Conservation (phyloP, 2,113 vertebrate species). For the Eira barbara region DNA sequence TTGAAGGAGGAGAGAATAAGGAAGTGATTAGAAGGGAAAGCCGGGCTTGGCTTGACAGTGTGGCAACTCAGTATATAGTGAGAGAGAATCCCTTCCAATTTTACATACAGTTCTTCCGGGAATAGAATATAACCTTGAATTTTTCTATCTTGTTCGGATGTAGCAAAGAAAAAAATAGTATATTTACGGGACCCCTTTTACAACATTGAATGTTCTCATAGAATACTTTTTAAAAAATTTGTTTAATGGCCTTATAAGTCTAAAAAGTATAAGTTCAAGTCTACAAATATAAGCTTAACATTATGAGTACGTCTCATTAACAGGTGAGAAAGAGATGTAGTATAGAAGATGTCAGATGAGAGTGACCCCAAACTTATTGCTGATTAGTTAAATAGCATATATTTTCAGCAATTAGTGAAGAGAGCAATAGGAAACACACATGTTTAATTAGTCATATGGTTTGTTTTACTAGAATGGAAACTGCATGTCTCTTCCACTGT, state of each 20-base stretch:
- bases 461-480: slow-evolving; percentile 76
- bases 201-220: neutral
- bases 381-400: slow-evolving; percentile 65
- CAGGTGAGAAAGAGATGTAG: slow-evolving; percentile 69
- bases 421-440: slow-evolving; percentile 76
- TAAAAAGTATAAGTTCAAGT: neutral
- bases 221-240: neutral
- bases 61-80: neutral
- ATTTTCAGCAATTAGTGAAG: slow-evolving; percentile 76
- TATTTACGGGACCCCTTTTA: neutral
- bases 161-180: neutral
- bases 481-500: slow-evolving; percentile 52
- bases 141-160: neutral
- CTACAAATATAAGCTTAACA: neutral
- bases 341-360: slow-evolving; percentile 7
- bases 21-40: neutral
- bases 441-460: slow-evolving; percentile 79
- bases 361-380: slow-evolving; percentile 65
- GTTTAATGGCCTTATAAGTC: neutral
- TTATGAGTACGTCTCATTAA: slow-evolving; percentile 45
- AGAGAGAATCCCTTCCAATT: neutral
- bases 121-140: neutral
- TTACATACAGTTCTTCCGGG: neutral
- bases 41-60: neutral
- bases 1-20: neutral